Evolutionary conservation across 2,888 invertebrate species (phyloP), one percentile per base, ranked within the genome.

Genomic region (Gymnocheta viridis): DNA sequence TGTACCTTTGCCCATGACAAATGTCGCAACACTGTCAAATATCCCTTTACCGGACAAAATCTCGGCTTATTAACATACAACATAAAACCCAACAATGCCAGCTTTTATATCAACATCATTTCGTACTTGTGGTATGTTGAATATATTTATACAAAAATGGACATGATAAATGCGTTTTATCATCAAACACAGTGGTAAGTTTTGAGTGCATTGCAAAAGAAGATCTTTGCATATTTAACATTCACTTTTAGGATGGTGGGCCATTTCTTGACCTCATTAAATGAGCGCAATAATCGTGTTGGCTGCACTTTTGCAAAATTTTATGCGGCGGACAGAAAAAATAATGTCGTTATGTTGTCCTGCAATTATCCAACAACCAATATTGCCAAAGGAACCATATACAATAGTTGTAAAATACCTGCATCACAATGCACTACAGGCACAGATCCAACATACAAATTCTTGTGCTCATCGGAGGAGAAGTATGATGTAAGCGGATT

Each of bases 301-400:
- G 88, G 88, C 0, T 89, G 88, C 24, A 86, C 89, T 10, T 85
- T 87, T n/a, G 85, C 66, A 5, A 78, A 87, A 44, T 64, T 70
- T 5, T 88, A 82, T 19, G 5, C 76, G 58, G 12, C 85, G 24
- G 22, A 86, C 3, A 44, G 44, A 32, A 12, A 70, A 35, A 44
- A 22, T 4, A n/a, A 79, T 10, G 9, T 41, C n/a, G 62, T 88
- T 1, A 81, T 89, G 22, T 72, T 89, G 12, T 88, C 85, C 47
- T 89, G 88, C 64, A 88, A 89, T 58, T 89, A 89, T 72, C 88
- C 88, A 6, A 87, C 87, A 0, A 88, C 89, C 0, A 89, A 89
- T 67, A 84, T 89, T 0, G 51, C 47, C 4, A 87, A 86, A 32
- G 86, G 87, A 54, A 86, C 89, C 4, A 82, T 88, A 3, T 89